Evolutionary conservation across 1,140 invertebrate genomes (phyloP).

Genomic region (Pantala flavescens): DNA sequence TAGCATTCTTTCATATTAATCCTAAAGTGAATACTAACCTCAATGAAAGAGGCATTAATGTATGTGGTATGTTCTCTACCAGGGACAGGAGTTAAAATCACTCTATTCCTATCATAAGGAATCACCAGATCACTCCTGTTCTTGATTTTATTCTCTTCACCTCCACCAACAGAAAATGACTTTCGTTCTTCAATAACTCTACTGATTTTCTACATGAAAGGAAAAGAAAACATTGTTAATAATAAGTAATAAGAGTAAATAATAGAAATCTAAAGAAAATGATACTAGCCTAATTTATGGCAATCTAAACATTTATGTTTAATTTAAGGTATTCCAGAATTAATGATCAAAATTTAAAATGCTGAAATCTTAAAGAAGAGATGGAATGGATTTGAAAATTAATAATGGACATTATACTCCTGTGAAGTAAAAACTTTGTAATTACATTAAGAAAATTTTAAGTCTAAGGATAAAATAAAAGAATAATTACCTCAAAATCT

Average conservation of each 20-base stretch:
- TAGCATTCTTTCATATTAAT: neutral
- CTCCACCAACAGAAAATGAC: slow-evolving; percentile 64
- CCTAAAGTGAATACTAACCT: slow-evolving; percentile 41
- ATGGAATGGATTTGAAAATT: slow-evolving; percentile 16
- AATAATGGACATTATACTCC: neutral
- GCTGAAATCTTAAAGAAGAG: neutral
- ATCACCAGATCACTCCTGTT: slow-evolving; percentile 79
- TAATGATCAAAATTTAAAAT: too few species aligned
- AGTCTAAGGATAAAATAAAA: neutral
- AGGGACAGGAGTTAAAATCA: slow-evolving; percentile 71
- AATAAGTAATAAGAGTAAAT: too few species aligned
- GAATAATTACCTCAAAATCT: slow-evolving; percentile 64
- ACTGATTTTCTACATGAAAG: slow-evolving; percentile 55
- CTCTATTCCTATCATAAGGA: slow-evolving; percentile 84
- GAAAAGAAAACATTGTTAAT: slow-evolving; percentile 22
- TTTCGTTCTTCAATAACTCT: slow-evolving; percentile 71
- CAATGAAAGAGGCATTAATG: slow-evolving; percentile 94
- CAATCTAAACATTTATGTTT: neutral
- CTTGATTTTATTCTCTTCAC: slow-evolving; percentile 74
- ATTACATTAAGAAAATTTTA: slow-evolving; percentile 11
- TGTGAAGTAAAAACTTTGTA: neutral
- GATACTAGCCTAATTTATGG: neutral
- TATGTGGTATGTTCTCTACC: slow-evolving; percentile 84
- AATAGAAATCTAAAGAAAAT: neutral
- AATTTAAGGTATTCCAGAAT: too few species aligned